Evolutionary conservation across 2,888 invertebrate genomes (phyloP).

Genomic region (Myopa testacea): DNA sequence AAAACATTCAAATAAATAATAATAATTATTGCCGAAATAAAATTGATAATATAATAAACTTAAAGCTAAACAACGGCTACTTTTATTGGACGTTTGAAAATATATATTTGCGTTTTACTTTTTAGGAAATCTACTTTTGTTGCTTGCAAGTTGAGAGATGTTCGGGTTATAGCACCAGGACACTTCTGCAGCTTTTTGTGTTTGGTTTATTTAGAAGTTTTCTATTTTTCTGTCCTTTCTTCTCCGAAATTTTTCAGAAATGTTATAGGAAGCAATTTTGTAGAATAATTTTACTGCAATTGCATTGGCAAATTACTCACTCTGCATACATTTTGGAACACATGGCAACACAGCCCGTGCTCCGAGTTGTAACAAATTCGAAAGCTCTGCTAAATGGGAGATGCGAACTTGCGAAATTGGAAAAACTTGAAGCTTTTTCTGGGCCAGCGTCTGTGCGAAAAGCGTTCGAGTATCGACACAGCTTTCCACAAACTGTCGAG

Average conservation of each 20-base stretch:
- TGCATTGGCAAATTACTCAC: too few relatives aligned
- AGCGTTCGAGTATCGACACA: too few relatives aligned
- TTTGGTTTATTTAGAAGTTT: constrained; percentile 43
- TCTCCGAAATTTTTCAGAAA: neutral
- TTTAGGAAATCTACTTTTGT: constrained; percentile 39
- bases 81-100: constrained; percentile 46
- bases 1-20: neutral
- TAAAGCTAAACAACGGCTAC: neutral
- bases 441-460: too few relatives aligned
- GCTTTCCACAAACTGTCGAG: too few relatives aligned
- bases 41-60: constrained; percentile 17
- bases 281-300: too few relatives aligned
- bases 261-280: too few relatives aligned
- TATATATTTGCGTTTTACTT: constrained; percentile 9
- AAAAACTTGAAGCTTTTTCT: neutral
- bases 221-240: constrained; percentile 21
- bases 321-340: too few relatives aligned
- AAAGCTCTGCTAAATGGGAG: constrained; percentile 34
- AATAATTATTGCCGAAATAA: constrained; percentile 11
- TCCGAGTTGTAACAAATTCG: neutral
- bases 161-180: constrained; percentile 66
- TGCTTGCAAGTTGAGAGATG: constrained; percentile 49
- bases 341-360: neutral
- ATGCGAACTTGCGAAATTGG: constrained; percentile 19
- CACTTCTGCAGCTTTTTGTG: constrained; percentile 60